These are phyloP conservation scores for Hymenopus coronatus DNA, from an alignment of 2,888 invertebrate species.

Conservation along the genomic window DNA sequence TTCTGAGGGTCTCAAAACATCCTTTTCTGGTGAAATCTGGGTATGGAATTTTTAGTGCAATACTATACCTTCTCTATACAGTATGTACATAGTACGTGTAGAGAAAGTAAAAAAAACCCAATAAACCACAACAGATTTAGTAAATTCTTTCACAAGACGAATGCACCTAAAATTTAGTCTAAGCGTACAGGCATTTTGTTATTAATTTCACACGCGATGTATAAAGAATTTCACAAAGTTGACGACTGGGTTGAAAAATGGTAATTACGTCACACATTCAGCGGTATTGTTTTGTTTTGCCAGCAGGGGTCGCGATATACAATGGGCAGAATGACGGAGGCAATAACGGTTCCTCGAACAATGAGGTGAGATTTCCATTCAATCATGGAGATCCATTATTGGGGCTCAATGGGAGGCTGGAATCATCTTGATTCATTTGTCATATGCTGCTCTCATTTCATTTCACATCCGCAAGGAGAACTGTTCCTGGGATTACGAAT, in stretches of 20 bases:
- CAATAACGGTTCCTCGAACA: not conserved
- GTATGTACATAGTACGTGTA: too few species aligned
- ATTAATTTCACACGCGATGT: too few species aligned
- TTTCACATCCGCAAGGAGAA: not conserved
- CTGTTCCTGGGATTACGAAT: not conserved
- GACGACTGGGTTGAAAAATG: not conserved
- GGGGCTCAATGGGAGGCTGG: slow-evolving; percentile 1
- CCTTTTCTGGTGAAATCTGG: too few species aligned
- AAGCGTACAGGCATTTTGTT: too few species aligned
- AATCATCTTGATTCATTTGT: slow-evolving; percentile 10
- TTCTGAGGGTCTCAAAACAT: too few species aligned
- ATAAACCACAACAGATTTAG: too few species aligned
- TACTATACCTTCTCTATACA: too few species aligned
- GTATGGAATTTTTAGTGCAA: too few species aligned
- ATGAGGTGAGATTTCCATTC: slow-evolving; percentile 6
- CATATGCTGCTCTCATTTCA: not conserved
- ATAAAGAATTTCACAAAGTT: not conserved
- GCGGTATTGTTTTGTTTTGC: not conserved
- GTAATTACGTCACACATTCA: not conserved
- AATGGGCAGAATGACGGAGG: not conserved
- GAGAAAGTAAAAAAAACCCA: too few species aligned
- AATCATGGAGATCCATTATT: slow-evolving; percentile 8
- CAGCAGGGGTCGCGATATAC: not conserved
- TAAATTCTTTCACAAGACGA: too few species aligned
- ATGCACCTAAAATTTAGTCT: too few species aligned